Evolutionary conservation across 2,797 vertebrate species (phyloP), one percentile per base, ranked within the genome.

Genomic region (Platyrinchus mystaceus): DNA sequence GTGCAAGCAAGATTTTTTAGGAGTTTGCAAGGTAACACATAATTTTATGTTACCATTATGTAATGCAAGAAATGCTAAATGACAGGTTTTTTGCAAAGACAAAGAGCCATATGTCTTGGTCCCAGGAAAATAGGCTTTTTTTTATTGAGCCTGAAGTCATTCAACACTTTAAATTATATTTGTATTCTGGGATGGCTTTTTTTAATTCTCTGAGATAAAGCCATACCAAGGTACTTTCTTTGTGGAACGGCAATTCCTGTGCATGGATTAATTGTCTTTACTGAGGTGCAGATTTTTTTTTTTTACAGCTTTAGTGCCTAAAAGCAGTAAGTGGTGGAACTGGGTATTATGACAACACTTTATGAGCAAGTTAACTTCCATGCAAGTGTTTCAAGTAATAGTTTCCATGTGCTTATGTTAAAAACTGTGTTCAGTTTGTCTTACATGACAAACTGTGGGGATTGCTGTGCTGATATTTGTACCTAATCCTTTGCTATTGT

Each of bases 401-500:
- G 12, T 46, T 52, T 47, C 37, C 63, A 18, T 7, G 23, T 53
- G 20, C 10, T 94, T 2, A 3, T 2, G 1, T 82, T 59, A 62
- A 85, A 59, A 56, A n/a, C 34, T 37, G 49, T 21, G 2, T 69
- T 66, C 21, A 7, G n/a, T 74, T 88, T 90, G 46, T 84, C 86
- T 75, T 68, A 1, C 6, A 0, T 52, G 36, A 66, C 37, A 34
- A 80, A 49, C 69, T 37, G 24, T 67, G 64, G 55, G n/a, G 24
- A 44, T 34, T 34, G 52, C 89, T 87, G 53, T 10, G 4, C 75
- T 96, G 77, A 87, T 76, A 32, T 92, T 76, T 93, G 52, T 83
- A 52, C 93, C 58, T 79, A 28, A 92, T 37, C 47, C 73, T 87
- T 95, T 95, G 83, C 50, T 90, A 26, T 97, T 97, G 44, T 80